Base-by-base conservation (phyloP, 2,888 invertebrate species). In the Panorpa germanica region DNA sequence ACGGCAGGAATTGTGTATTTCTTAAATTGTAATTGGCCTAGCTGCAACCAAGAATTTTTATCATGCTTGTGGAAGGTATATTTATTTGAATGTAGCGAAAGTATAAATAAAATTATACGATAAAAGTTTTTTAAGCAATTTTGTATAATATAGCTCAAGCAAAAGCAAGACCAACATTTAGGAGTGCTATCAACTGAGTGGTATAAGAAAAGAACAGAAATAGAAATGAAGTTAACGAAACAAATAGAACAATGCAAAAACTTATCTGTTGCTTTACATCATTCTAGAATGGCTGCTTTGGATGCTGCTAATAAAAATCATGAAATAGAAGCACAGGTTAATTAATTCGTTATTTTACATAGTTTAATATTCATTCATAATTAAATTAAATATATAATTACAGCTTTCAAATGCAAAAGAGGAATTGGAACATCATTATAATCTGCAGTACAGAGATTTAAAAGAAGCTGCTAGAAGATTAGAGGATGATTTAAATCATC, bases 221-320 rank as follows among this genome's bases (percentile, higher is more conserved):
- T 73, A 25, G 70, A 74, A 42, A 46, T 51, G 1, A 65, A 66
- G 39, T 48, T 74, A 8, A 52, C 54, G 1, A 53, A 52, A 4
- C 70, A 66, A 28, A 55, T 74, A 4, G 63, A 66, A 25, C 64
- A 69, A 41, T 73, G 74, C 38, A 61, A 65, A 34, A 49, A 50
- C 16, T 47, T 76, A 2, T 66, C 70, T 1, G 55, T 59, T 1
- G 63, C 65, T 36, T 52, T 76, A 6, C 62, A 63, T 37, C 50
- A 55, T n/a, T 63, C 65, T n/a, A 65, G 65, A 1, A 63, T n/a
- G n/a, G n/a, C n/a, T n/a, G n/a, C n/a, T n/a, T n/a, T n/a, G n/a
- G n/a, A n/a, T n/a, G n/a, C n/a, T n/a, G n/a, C n/a, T n/a, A n/a
- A n/a, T n/a, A n/a, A n/a, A n/a, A n/a, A n/a, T n/a, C n/a, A n/a